phyloP scores from a whole-genome alignment of 2,888 invertebrate species.

The Arge pagana region DNA sequence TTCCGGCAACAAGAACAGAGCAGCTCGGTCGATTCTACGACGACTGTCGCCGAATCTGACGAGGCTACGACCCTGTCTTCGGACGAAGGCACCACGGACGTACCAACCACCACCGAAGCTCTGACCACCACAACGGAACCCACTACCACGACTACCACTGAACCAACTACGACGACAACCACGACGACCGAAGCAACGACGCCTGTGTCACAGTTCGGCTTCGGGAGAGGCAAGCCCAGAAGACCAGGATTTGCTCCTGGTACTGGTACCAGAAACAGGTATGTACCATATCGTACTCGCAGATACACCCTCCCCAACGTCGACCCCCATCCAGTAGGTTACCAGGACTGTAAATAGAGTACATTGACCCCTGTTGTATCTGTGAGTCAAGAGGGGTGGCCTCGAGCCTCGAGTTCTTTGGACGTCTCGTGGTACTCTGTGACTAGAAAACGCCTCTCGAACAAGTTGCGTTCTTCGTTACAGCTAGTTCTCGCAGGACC shows the following conservation, averaged over 20 bases:
- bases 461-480: no score
- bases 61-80: slow-evolving; percentile 64
- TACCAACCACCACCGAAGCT: slow-evolving; percentile 59
- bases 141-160: slow-evolving; percentile 60
- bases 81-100: slow-evolving; percentile 52
- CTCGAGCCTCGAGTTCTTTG: no score
- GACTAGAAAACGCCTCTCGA: no score
- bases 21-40: slow-evolving; percentile 50
- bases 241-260: slow-evolving; percentile 37
- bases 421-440: no score
- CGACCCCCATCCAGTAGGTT: no score
- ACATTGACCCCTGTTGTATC: no score
- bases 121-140: slow-evolving; percentile 54
- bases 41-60: slow-evolving; percentile 59
- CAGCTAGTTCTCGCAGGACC: no score
- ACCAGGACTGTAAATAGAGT: no score
- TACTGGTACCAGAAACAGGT: slow-evolving; percentile 37
- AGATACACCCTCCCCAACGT: no score
- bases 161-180: slow-evolving; percentile 63
- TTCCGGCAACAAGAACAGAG: slow-evolving; percentile 70
- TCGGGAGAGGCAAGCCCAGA: slow-evolving; percentile 49
- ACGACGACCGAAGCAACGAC: slow-evolving; percentile 62
- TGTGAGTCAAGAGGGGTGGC: no score
- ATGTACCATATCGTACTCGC: no score
- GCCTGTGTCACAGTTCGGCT: no score